These are phyloP conservation scores for Eufriesea mexicana DNA, from an alignment of 1,140 invertebrate genomes.

Conservation along the genomic window DNA sequence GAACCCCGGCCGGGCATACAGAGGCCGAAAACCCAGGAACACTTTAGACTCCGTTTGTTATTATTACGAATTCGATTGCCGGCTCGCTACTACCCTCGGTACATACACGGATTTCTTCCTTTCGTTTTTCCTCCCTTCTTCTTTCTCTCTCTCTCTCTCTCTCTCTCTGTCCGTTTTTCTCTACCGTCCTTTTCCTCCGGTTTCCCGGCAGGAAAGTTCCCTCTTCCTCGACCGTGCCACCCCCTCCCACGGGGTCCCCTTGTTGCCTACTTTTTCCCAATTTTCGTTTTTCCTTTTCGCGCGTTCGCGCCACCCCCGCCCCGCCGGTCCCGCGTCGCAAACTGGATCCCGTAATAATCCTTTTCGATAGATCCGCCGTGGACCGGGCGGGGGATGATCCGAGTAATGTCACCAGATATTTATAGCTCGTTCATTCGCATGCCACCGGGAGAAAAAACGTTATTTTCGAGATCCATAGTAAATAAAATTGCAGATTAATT, in stretches of 20 bases:
- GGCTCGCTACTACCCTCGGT: neutral
- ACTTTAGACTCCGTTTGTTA: slow-evolving; percentile 64
- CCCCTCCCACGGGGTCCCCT: neutral
- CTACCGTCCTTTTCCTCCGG: too few relatives aligned
- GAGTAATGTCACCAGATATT: slow-evolving; percentile 50
- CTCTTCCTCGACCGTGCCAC: neutral
- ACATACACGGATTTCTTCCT: neutral
- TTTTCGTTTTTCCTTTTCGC: slow-evolving; percentile 22
- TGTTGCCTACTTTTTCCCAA: neutral
- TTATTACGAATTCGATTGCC: slow-evolving; percentile 60
- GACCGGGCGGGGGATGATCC: slow-evolving; percentile 30
- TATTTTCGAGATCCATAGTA: slow-evolving; percentile 53
- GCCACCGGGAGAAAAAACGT: slow-evolving; percentile 21
- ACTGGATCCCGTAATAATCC: slow-evolving; percentile 44
- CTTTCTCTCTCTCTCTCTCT: neutral
- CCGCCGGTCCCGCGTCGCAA: neutral
- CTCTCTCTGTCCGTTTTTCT: too few relatives aligned
- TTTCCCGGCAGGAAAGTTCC: neutral
- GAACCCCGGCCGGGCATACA: neutral
- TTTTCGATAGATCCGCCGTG: slow-evolving; percentile 42
- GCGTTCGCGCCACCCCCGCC: neutral
- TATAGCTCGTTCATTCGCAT: slow-evolving; percentile 44
- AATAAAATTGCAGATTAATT: slow-evolving; percentile 57
- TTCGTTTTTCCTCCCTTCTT: neutral
- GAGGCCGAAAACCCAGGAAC: slow-evolving; percentile 53